These are phyloP conservation scores for Apaloderma vittatum DNA, from an alignment of 2,113 vertebrate species.

Conservation along the genomic window DNA sequence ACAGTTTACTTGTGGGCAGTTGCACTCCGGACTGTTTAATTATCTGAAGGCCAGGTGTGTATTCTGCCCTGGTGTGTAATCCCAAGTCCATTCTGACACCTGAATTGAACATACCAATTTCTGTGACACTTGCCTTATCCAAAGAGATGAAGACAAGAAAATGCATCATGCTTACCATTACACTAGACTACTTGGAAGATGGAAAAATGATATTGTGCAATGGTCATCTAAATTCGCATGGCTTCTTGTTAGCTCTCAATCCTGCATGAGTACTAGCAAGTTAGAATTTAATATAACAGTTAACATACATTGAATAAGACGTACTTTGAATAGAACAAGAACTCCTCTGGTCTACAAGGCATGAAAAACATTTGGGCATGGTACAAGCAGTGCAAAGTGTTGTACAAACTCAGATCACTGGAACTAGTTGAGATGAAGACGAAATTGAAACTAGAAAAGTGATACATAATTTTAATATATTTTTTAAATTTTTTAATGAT, in stretches of 20 bases:
- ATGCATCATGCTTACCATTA: background rate
- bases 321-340: background rate
- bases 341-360: background rate
- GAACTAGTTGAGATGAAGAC: background rate
- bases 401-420: background rate
- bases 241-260: background rate
- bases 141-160: background rate
- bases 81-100: accelerated
- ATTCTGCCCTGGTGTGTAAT: background rate
- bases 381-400: background rate
- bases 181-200: background rate
- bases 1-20: background rate
- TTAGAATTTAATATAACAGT: background rate
- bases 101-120: background rate
- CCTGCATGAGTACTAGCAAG: background rate
- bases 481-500: too few species aligned
- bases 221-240: background rate
- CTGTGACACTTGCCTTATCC: background rate
- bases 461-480: background rate
- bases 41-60: background rate
- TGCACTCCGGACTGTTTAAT: background rate
- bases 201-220: background rate
- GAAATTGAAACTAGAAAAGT: background rate
- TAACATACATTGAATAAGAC: background rate
- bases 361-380: background rate